These are phyloP conservation scores for Tragelaphus oryx DNA, from an alignment of 2,797 vertebrate genomes.

Conservation along the genomic window DNA sequence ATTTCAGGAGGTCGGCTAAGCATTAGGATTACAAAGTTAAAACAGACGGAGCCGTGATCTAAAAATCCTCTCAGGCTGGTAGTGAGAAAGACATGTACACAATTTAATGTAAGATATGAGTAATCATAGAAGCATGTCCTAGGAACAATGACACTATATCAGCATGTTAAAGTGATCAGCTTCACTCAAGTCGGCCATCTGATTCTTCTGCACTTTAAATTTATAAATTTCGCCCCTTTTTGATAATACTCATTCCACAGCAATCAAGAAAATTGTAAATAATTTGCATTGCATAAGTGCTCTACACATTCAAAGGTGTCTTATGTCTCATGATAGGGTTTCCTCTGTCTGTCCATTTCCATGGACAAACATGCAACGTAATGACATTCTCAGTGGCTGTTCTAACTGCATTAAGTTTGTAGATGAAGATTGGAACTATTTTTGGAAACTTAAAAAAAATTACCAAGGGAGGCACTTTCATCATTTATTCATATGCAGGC, in stretches of 20 bases:
- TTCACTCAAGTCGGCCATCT: slow-evolving; percentile 38
- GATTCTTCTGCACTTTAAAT: neutral
- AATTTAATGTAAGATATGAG: slow-evolving; percentile 42
- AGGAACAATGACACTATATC: slow-evolving; percentile 43
- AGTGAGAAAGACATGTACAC: slow-evolving; percentile 34
- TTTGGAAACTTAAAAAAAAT: slow-evolving; percentile 64
- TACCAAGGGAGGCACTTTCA: slow-evolving; percentile 49
- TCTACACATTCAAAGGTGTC: neutral
- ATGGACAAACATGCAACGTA: neutral
- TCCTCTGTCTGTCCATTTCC: neutral
- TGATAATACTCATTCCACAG: slow-evolving; percentile 13
- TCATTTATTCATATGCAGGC: slow-evolving; percentile 66
- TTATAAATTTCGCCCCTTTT: slow-evolving; percentile 35
- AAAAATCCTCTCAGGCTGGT: neutral
- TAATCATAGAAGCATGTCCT: slow-evolving; percentile 21
- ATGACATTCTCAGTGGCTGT: neutral
- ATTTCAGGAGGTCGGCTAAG: neutral
- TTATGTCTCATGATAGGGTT: neutral
- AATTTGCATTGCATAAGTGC: neutral
- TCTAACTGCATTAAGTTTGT: slow-evolving; percentile 47
- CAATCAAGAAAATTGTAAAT: slow-evolving; percentile 53
- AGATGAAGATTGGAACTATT: slow-evolving; percentile 52
- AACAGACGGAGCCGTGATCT: neutral
- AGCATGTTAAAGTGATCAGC: slow-evolving; percentile 60
- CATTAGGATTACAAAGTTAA: neutral